Percentiles rank a stretch among this genome's conserved stretches.
These are phyloP conservation scores for Eupeodes corollae DNA, from an alignment of 1,140 invertebrate species.

Conservation along the genomic window DNA sequence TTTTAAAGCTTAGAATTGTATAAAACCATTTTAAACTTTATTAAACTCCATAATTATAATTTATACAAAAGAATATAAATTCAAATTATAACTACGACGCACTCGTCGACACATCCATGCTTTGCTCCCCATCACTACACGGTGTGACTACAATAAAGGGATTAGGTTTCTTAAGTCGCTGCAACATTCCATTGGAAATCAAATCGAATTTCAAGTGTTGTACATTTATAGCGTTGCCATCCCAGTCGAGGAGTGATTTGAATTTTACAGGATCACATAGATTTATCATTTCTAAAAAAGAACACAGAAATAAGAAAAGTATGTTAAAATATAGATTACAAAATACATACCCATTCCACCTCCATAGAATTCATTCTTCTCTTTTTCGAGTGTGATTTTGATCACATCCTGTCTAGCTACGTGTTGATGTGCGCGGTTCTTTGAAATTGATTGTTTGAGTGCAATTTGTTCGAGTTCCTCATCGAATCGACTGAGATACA, in stretches of 20 bases:
- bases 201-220: constrained; percentile 34
- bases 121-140: no score
- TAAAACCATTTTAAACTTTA: no score
- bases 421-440: constrained; percentile 53
- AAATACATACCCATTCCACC: constrained; percentile 53
- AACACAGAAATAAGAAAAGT: neutral
- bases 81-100: no score
- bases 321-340: neutral
- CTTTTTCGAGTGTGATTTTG: constrained; percentile 55
- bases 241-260: constrained; percentile 30
- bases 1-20: no score
- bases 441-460: constrained; percentile 62
- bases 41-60: no score
- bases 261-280: constrained; percentile 28
- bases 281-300: constrained; percentile 30
- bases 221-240: constrained; percentile 31
- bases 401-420: constrained; percentile 62
- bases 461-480: constrained; percentile 65
- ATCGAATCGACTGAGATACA: constrained; percentile 49
- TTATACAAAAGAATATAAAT: no score
- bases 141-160: no score
- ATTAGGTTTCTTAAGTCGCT: constrained; percentile 15
- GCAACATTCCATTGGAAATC: constrained; percentile 26
- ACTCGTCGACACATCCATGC: no score
- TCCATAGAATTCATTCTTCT: constrained; percentile 55